These are phyloP conservation scores for Drosophila tropicalis DNA, from an alignment of 1,140 invertebrate genomes.

Conservation along the genomic window DNA sequence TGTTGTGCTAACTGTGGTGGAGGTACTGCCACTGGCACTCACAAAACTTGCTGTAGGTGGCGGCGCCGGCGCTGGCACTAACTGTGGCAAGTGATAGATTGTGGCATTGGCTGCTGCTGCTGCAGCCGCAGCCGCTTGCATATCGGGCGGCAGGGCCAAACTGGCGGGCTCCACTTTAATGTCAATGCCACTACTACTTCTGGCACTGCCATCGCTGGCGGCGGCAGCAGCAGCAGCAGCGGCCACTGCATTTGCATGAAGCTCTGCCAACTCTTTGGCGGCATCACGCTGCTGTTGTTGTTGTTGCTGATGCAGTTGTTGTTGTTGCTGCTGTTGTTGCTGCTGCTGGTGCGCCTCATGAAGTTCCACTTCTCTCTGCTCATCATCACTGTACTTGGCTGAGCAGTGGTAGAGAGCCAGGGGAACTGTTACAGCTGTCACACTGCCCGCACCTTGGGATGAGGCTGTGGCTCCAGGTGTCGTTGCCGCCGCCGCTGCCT, in stretches of 20 bases:
- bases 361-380: conserved; percentile 58
- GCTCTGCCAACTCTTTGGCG: conserved; percentile 60
- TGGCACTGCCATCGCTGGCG: conserved; percentile 39
- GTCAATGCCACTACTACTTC: conserved; percentile 58
- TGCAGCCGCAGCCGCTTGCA: conserved; percentile 58
- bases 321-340: conserved; percentile 35
- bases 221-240: conserved; percentile 46
- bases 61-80: conserved; percentile 55
- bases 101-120: conserved; percentile 53
- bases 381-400: conserved; percentile 67
- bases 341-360: conserved; percentile 53
- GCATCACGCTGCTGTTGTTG: conserved; percentile 54
- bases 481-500: conserved; percentile 44
- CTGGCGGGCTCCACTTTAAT: conserved; percentile 67
- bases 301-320: conserved; percentile 46
- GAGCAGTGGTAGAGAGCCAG: conserved; percentile 64
- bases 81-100: conserved; percentile 66
- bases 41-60: conserved; percentile 55
- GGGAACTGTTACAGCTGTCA: conserved; percentile 58
- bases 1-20: conserved; percentile 50
- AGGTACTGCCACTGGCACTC: conserved; percentile 41
- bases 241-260: conserved; percentile 60
- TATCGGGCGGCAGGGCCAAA: conserved; percentile 53
- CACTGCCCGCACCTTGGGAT: conserved; percentile 27
- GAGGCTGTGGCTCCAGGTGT: conserved; percentile 36